These are phyloP conservation scores for Alaudala cheleensis DNA, from an alignment of 2,113 vertebrate genomes.

Conservation along the genomic window DNA sequence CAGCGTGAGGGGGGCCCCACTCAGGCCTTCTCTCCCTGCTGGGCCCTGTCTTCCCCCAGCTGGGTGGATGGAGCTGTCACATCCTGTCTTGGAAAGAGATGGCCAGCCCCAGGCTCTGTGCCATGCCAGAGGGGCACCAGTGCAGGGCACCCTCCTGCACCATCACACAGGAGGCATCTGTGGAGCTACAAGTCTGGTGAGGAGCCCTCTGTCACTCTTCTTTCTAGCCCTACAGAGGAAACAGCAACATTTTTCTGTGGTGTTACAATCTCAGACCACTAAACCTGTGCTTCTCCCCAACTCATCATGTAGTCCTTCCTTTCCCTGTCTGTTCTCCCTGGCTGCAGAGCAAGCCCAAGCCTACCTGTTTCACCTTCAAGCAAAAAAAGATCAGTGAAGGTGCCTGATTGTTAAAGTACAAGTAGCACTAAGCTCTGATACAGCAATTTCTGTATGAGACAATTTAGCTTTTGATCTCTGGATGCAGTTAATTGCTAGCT, in stretches of 20 bases:
- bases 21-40: neutral
- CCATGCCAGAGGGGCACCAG: rapidly evolving
- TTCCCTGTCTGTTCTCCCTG: neutral
- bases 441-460: neutral
- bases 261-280: neutral
- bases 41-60: rapidly evolving
- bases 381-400: neutral
- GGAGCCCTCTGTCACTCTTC: neutral
- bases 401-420: neutral
- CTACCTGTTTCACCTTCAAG: neutral
- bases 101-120: rapidly evolving
- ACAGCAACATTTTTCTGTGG: neutral
- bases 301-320: neutral
- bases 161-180: rapidly evolving
- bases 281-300: neutral
- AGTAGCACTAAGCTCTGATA: neutral
- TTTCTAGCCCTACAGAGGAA: neutral
- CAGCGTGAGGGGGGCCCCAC: rapidly evolving
- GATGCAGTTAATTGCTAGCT: constrained; percentile 40
- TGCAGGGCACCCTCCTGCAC: neutral
- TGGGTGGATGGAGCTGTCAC: neutral
- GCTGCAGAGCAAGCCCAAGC: neutral
- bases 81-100: neutral
- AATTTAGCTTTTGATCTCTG: constrained; percentile 12
- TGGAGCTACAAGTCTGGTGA: rapidly evolving